Conservation (phyloP, 2,113 vertebrate genomes). For the Elgaria multicarinata region DNA sequence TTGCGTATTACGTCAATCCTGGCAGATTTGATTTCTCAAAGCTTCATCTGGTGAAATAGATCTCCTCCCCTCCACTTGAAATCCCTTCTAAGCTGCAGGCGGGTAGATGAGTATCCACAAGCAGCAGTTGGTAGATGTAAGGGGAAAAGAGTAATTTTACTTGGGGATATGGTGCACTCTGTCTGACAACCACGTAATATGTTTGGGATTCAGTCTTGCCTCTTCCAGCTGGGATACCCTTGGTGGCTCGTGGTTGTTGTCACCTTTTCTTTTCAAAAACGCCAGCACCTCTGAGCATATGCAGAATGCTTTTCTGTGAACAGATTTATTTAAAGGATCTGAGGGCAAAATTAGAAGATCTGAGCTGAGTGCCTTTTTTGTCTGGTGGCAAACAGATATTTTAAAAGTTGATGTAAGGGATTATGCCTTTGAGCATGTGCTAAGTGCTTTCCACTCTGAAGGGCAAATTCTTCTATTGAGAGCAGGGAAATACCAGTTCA, state of each 20-base stretch:
- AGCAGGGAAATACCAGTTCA: not conserved
- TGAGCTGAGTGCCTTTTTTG: not conserved
- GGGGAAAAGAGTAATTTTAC: not conserved
- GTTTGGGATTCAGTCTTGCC: not conserved
- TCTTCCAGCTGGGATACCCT: not conserved
- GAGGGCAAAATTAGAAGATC: not conserved
- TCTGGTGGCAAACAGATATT: not conserved
- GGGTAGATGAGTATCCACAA: not conserved
- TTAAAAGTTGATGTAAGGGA: not conserved
- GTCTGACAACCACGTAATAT: not conserved
- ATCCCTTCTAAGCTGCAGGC: slow-evolving; percentile 29
- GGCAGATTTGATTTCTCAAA: slow-evolving; percentile 21
- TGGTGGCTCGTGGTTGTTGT: not conserved
- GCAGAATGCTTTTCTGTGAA: not conserved
- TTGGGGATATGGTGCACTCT: not conserved
- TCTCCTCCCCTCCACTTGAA: not conserved
- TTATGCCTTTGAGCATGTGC: not conserved
- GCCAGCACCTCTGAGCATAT: not conserved
- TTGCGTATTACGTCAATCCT: not conserved
- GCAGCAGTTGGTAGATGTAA: slow-evolving; percentile 21
- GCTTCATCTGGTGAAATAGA: slow-evolving; percentile 22
- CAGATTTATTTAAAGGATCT: not conserved
- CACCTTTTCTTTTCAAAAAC: not conserved
- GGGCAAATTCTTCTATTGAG: not conserved
- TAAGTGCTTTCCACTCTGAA: not conserved